Evolutionary conservation across 2,888 invertebrate species (phyloP), one percentile per base, ranked within the genome.

Genomic region (Adelognathus sp.): DNA sequence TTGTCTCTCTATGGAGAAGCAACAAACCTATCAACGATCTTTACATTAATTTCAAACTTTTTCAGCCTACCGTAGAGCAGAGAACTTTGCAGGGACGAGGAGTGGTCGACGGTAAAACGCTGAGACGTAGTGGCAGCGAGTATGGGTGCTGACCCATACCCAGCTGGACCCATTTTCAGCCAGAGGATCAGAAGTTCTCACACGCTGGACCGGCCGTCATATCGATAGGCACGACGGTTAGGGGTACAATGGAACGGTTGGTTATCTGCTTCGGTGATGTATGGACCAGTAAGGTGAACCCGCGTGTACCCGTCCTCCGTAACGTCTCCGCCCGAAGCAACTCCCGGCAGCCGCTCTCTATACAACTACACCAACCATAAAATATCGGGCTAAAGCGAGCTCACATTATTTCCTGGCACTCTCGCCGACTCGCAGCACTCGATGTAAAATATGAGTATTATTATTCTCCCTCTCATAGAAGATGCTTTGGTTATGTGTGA

Each of bases 151-250:
- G n/a, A n/a, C n/a, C n/a, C n/a, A n/a, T n/a, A n/a, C n/a, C n/a
- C n/a, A n/a, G n/a, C n/a, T n/a, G n/a, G n/a, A n/a, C n/a, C n/a
- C n/a, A n/a, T n/a, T n/a, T n/a, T n/a, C n/a, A n/a, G 36, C 69
- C 72, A 67, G 70, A 60, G 21, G 66, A 50, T 21, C 52, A 44
- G 18, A 33, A 18, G 56, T 70, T 70, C 46, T 70, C 70, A 54
- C 78, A 52, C 60, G 33, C 64, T 29, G 70, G 81, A 84, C 84
- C 83, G 79, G 83, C 82, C 82, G 83, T 85, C 85, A 82, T 84
- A 83, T 85, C 82, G 79, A 82, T 84, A 82, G 83, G 84, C 84
- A 85, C 82, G 82, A 85, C 84, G 84, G 82, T 84, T 83, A 81
- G 82, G 73, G 80, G 81, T 80, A 85, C 84, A 85, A 84, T 85